These are phyloP conservation scores for Collichthys lucidus DNA, from an alignment of 2,113 vertebrate genomes.

Conservation along the genomic window DNA sequence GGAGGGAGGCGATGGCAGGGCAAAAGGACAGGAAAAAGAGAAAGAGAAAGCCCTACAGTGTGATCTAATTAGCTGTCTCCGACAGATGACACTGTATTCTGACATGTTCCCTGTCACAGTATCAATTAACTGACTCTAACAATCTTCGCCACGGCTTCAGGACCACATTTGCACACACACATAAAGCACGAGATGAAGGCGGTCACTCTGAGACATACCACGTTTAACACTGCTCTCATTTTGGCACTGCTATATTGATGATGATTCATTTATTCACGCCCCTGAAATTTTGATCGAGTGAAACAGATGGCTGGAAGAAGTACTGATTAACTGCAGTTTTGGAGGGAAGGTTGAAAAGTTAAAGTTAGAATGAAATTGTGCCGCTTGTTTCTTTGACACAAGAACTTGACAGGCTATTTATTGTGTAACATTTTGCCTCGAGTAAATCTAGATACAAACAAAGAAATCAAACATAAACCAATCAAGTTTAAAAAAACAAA, in stretches of 20 bases:
- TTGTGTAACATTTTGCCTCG: neutral
- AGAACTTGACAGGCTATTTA: neutral
- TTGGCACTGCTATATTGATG: slow-evolving; percentile 32
- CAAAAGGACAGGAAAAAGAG: slow-evolving; percentile 16
- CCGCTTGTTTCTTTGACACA: neutral
- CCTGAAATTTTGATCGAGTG: slow-evolving; percentile 35
- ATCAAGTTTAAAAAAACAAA: neutral
- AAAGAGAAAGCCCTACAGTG: slow-evolving; percentile 52
- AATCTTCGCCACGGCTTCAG: slow-evolving; percentile 41
- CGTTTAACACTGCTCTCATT: slow-evolving; percentile 34
- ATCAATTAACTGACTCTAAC: slow-evolving; percentile 75
- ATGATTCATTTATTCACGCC: slow-evolving; percentile 45
- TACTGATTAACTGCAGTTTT: neutral
- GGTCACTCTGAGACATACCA: slow-evolving; percentile 42
- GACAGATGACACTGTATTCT: slow-evolving; percentile 67
- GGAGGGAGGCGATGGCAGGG: slow-evolving; percentile 6
- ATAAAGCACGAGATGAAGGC: neutral
- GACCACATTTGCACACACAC: neutral
- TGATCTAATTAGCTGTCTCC: slow-evolving; percentile 76
- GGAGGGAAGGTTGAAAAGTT: neutral
- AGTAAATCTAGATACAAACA: neutral
- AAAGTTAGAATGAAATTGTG: neutral
- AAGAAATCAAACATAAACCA: neutral
- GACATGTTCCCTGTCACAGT: slow-evolving; percentile 72
- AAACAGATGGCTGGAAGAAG: slow-evolving; percentile 14